phyloP scores from a whole-genome alignment of 2,113 vertebrate species.

The Oreochromis aureus region DNA sequence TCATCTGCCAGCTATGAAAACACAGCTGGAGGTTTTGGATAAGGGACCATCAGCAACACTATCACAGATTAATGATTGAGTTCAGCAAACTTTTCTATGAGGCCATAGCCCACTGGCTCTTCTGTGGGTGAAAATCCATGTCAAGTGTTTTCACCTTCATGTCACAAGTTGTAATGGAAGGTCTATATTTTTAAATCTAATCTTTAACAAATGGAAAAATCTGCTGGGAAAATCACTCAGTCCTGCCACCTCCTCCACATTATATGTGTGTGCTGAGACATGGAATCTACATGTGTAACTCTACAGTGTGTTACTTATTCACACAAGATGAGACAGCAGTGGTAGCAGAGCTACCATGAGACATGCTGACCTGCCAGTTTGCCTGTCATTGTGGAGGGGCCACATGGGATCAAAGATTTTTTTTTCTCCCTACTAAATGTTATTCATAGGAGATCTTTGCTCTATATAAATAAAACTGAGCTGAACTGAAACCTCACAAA shows the following conservation, averaged over 20 bases:
- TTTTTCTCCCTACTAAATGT: neutral
- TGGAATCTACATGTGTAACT: neutral
- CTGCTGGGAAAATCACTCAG: neutral
- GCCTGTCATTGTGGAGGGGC: neutral
- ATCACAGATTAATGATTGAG: neutral
- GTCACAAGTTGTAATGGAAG: neutral
- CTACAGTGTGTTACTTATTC: neutral
- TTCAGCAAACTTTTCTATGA: neutral
- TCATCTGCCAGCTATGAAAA: conserved; percentile 18
- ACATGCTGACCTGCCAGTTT: neutral
- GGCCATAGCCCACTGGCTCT: neutral
- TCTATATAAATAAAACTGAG: neutral
- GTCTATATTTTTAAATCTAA: neutral
- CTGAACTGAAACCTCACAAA: neutral
- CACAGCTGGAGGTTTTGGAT: conserved; percentile 23
- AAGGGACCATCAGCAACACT: neutral
- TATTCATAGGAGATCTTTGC: neutral
- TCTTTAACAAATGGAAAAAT: neutral
- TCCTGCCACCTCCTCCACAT: neutral
- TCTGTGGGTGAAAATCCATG: neutral
- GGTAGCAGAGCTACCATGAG: neutral
- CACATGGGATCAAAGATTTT: neutral
- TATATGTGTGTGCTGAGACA: neutral
- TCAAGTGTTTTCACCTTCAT: neutral
- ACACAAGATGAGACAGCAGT: neutral